These are phyloP conservation scores for Premnoplex brunnescens DNA, from an alignment of 2,797 vertebrate genomes.

Conservation along the genomic window DNA sequence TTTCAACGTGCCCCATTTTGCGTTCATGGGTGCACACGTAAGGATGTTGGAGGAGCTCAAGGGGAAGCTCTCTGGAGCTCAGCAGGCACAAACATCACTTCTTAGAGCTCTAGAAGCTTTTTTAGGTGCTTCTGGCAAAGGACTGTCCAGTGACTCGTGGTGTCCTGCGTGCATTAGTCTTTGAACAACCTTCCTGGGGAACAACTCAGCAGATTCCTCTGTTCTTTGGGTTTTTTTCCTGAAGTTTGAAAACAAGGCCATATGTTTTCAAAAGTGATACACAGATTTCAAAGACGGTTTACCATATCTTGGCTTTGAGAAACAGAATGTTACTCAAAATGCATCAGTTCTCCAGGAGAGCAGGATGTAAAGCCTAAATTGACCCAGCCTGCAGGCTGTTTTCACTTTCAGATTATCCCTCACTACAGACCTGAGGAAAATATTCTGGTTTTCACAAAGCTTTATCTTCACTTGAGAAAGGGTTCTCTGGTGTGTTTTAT, in stretches of 20 bases:
- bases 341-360: background rate
- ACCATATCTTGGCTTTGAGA: rapidly evolving
- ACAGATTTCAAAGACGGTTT: background rate
- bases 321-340: background rate
- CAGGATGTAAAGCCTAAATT: background rate
- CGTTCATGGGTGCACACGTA: background rate
- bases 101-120: background rate
- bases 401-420: background rate
- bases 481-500: background rate
- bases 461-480: background rate
- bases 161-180: background rate
- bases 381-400: background rate
- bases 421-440: background rate
- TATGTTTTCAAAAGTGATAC: background rate
- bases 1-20: background rate
- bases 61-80: background rate
- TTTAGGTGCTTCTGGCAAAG: background rate
- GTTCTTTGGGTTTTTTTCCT: rapidly evolving
- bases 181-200: background rate
- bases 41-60: background rate
- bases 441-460: background rate
- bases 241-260: background rate
- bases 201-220: background rate
- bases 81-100: background rate
- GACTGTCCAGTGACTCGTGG: background rate